Evolutionary conservation across 2,888 invertebrate species (phyloP), one percentile per base, ranked within the genome.

Genomic region (Drosophila emarginata): DNA sequence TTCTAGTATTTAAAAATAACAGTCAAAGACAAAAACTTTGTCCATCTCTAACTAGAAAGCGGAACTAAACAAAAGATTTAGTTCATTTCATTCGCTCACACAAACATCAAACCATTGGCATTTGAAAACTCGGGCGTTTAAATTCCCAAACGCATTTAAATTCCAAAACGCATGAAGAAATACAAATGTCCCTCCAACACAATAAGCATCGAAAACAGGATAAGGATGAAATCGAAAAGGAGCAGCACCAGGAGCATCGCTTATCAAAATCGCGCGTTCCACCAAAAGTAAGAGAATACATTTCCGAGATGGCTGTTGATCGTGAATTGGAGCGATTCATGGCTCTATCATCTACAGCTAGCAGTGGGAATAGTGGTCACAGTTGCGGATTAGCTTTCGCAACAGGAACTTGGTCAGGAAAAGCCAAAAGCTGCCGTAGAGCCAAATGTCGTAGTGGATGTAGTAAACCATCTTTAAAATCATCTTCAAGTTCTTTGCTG

Each of bases 291-390:
- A 52, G 77, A 28, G 85, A 87, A 59, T 82, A 82, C 39, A 64
- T 82, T 0, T 60, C 77, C 1, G 71, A 77, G 12, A 12, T 82
- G 58, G 72, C 79, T 5, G 72, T 62, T 28, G 82, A 82, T 12
- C 87, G 82, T 4, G 87, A 87, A 6, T 61, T 82, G 40, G 73
- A 82, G 18, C 87, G 82, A 4, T 82, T 75, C 15, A 87, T 82
- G 87, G 69, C 72, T 2, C 18, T 82, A 2, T 82, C 82, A 0
- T 82, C 81, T 15, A 81, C 87, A 18, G 77, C 76, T 0, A 82
- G 82, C 69, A 87, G 72, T 23, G 73, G 66, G 5, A 60, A 69
- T 64, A 79, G 87, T 75, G 69, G 74, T 39, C 68, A 58, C 37
- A 67, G 60, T 11, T 71, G 72, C 18, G 53, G 57, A 32, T 9